These are phyloP conservation scores for Lophochroa leadbeateri DNA, from an alignment of 2,113 vertebrate species.

Conservation along the genomic window DNA sequence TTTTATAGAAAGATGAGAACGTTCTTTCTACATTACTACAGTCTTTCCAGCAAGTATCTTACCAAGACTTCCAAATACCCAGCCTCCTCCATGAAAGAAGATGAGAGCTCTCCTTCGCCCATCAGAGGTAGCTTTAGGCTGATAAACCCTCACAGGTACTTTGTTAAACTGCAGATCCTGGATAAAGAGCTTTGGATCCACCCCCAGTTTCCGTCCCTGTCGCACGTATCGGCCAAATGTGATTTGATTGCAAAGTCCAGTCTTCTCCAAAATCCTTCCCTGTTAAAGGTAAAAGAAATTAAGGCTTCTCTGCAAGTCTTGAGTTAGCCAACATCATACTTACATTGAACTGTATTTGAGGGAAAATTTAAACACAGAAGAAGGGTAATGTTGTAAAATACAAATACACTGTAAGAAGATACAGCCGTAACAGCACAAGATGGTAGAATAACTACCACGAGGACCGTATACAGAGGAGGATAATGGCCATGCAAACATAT, in stretches of 20 bases:
- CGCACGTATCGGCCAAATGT: slow-evolving; percentile 73
- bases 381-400: not conserved
- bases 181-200: slow-evolving; percentile 73
- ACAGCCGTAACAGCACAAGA: not conserved
- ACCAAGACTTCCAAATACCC: slow-evolving; percentile 83
- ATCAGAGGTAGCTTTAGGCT: slow-evolving; percentile 69
- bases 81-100: slow-evolving; percentile 86
- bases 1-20: not conserved
- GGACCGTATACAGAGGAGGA: not conserved
- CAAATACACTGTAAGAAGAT: not conserved
- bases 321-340: not conserved
- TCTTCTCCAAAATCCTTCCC: slow-evolving; percentile 66
- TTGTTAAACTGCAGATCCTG: slow-evolving; percentile 76
- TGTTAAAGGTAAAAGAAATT: slow-evolving; percentile 6
- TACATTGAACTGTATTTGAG: not conserved
- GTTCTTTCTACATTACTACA: not conserved
- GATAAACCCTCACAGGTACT: slow-evolving; percentile 84
- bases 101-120: slow-evolving; percentile 76
- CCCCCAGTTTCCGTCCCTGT: slow-evolving; percentile 40
- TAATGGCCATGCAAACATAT: not conserved
- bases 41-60: slow-evolving; percentile 42
- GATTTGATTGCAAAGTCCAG: slow-evolving; percentile 76
- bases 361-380: not conserved
- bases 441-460: not conserved
- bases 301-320: not conserved